phyloP scores from a whole-genome alignment of 2,113 vertebrate species.

The Heloderma charlesbogerti region DNA sequence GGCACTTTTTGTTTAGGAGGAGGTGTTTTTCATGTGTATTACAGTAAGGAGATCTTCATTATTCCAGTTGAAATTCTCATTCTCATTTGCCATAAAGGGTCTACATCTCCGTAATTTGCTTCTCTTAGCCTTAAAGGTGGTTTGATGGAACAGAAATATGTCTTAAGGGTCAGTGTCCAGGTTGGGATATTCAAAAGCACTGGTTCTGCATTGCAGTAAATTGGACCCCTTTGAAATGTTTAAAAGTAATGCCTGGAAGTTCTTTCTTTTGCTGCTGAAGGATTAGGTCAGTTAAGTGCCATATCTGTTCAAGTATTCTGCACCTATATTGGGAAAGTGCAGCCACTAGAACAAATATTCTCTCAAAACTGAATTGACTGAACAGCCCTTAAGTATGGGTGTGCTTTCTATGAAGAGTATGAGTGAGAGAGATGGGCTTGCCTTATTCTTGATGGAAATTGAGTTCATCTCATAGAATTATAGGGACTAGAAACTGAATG shows the following conservation, averaged over 20 bases:
- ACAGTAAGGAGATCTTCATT: not conserved
- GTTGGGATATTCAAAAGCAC: not conserved
- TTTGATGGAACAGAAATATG: not conserved
- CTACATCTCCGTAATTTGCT: not conserved
- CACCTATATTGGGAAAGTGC: not conserved
- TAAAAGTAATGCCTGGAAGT: not conserved
- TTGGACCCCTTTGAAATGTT: not conserved
- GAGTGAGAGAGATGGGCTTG: not conserved
- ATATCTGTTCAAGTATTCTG: not conserved
- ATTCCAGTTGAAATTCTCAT: not conserved
- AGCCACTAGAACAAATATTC: not conserved
- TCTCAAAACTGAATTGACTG: conserved; percentile 16
- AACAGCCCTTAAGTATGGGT: not conserved
- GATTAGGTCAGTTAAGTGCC: not conserved
- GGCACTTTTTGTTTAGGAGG: too few relatives aligned
- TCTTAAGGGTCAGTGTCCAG: not conserved
- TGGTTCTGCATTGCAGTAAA: not conserved
- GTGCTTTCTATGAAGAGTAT: not conserved
- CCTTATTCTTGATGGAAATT: not conserved
- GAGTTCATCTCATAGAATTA: not conserved
- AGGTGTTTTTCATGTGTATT: not conserved
- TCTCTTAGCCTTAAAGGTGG: not conserved
- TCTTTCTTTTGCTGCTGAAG: not conserved
- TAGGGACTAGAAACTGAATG: not conserved
- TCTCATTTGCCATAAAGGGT: not conserved